These are phyloP conservation scores for Protonibea diacanthus DNA, from an alignment of 2,797 vertebrate species.

Conservation along the genomic window DNA sequence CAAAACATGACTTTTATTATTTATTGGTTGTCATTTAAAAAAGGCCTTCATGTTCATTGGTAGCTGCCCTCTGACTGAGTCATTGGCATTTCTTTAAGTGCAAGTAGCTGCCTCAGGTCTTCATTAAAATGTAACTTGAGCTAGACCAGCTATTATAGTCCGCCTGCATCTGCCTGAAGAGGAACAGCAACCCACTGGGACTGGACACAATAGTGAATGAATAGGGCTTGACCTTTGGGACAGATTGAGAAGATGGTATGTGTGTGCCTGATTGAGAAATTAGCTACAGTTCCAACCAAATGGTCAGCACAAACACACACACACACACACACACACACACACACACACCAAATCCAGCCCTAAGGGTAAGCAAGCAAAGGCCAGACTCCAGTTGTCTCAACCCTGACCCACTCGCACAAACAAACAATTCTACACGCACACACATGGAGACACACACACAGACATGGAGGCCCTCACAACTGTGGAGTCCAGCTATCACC, in stretches of 20 bases:
- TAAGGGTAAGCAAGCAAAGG: constrained; percentile 81
- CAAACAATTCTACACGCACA: constrained; percentile 73
- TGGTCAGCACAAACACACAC: constrained; percentile 74
- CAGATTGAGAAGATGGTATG: constrained; percentile 78
- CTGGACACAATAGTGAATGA: constrained; percentile 78
- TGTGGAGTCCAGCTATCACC: constrained; percentile 74
- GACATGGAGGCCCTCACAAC: constrained; percentile 61
- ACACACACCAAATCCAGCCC: constrained; percentile 75
- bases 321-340: constrained; percentile 33
- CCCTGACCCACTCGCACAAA: constrained; percentile 81
- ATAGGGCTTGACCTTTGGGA: constrained; percentile 78
- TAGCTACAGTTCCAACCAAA: constrained; percentile 84
- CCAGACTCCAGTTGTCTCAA: constrained; percentile 87
- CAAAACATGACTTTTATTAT: background rate
- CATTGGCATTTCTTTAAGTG: constrained; percentile 59
- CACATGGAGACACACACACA: constrained; percentile 33
- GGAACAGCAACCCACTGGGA: constrained; percentile 75
- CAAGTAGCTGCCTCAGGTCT: constrained; percentile 58
- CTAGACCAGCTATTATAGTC: constrained; percentile 65
- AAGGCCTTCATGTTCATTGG: constrained; percentile 40
- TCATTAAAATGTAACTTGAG: constrained; percentile 72
- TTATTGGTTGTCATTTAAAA: background rate
- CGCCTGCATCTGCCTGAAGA: constrained; percentile 73
- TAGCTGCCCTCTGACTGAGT: constrained; percentile 34
- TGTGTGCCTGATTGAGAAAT: constrained; percentile 85